phyloP scores from a whole-genome alignment of 2,888 invertebrate species.

The Brenthis hecate region DNA sequence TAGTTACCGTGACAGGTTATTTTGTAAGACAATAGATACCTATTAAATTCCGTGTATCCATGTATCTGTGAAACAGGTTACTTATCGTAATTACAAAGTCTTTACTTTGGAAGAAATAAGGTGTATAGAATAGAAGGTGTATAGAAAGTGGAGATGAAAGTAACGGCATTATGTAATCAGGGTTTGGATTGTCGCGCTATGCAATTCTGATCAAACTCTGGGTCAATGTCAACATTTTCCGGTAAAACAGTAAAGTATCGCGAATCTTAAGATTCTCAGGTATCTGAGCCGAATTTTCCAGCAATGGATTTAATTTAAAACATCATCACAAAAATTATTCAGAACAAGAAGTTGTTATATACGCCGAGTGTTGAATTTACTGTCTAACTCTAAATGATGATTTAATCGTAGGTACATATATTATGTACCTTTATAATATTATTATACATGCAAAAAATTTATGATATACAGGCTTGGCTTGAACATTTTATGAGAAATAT shows the following conservation, averaged over 20 bases:
- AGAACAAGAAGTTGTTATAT: neutral
- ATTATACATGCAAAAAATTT: too few relatives aligned
- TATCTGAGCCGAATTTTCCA: neutral
- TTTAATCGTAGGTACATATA: too few relatives aligned
- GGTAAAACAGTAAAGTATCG: neutral
- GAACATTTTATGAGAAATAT: too few relatives aligned
- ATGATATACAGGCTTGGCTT: too few relatives aligned
- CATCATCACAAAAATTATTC: neutral
- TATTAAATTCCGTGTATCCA: too few relatives aligned
- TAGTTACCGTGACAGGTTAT: neutral
- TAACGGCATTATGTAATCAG: neutral
- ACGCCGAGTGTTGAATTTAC: too few relatives aligned
- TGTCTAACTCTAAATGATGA: too few relatives aligned
- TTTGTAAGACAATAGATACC: neutral
- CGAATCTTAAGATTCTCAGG: neutral
- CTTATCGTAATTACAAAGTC: too few relatives aligned
- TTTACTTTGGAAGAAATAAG: too few relatives aligned
- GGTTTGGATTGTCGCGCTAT: neutral
- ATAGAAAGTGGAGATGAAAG: neutral
- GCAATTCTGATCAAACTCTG: neutral
- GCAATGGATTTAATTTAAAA: neutral
- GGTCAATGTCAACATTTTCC: conserved; percentile 4
- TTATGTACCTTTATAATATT: too few relatives aligned
- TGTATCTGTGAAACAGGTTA: too few relatives aligned
- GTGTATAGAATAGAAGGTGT: neutral